Base-by-base conservation (phyloP, 2,113 vertebrate species). In the Arenaria interpres region DNA sequence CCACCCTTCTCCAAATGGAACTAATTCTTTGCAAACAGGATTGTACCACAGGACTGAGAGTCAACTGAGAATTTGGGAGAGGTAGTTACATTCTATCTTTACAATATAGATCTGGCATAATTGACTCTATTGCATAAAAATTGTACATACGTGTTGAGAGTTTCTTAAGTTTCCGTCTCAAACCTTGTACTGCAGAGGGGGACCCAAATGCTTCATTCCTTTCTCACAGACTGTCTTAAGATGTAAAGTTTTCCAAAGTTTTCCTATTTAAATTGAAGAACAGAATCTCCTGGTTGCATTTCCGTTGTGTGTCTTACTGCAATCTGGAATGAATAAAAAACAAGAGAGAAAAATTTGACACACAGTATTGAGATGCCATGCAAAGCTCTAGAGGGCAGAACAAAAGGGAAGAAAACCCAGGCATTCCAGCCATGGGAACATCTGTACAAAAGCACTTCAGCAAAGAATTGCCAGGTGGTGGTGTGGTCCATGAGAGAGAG, bases 251-350 rank as follows among this genome's bases (percentile, higher is more conserved):
- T 71, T 77, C 33, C 32, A 22, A 69, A 74, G 39, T 56, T 91
- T 76, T 82, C n/a, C 59, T 74, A 6, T 69, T 93, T 39, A 80
- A 92, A 84, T 90, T 2, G 9, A 86, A 81, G 75, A 88, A 53
- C 22, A 81, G 46, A 77, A 66, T 74, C 63, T 94, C 56, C 59
- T 81, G 82, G 71, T 41, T 86, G 54, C 46, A 51, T 94, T 92
- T 93, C 73, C 2, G 0, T 83, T 75, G 56, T 7, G 11, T 76
- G 72, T 84, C 59, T 90, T 74, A 17, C 51, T 39, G 83, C 73
- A 97, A 92, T 92, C 88, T 95, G 92, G 94, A 94, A 93, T 87
- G 39, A 82, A 96, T 96, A 68, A 95, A 92, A 90, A 88, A 71
- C 1, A 54, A 86, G 4, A 53, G 62, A 80, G 85, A 39, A 94